Percentiles rank a stretch among this genome's conserved stretches.
These are phyloP conservation scores for Dermochelys coriacea DNA, from an alignment of 2,797 vertebrate genomes.

Conservation along the genomic window DNA sequence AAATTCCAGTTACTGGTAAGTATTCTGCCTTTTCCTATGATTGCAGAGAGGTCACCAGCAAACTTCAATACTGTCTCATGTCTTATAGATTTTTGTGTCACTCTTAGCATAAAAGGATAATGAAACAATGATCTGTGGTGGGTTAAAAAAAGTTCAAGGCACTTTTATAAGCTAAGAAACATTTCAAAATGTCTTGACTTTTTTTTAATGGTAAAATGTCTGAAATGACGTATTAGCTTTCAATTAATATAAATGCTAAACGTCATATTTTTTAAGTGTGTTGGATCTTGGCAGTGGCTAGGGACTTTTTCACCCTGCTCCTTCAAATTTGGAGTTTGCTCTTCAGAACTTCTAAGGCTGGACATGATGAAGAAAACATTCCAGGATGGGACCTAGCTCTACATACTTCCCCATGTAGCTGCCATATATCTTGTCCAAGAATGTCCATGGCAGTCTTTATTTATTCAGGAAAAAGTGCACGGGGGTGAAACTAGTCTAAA, in stretches of 20 bases:
- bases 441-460: background rate
- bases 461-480: slow-evolving; percentile 10
- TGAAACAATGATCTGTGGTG: too few species aligned
- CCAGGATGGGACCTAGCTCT: background rate
- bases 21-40: background rate
- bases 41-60: background rate
- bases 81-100: too few species aligned
- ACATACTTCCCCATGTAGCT: background rate
- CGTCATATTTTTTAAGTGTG: background rate
- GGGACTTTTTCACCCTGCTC: background rate
- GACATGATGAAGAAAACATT: slow-evolving; percentile 23
- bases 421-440: background rate
- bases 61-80: too few species aligned
- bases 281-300: background rate
- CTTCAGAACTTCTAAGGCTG: background rate
- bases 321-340: background rate
- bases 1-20: background rate
- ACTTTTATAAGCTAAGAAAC: background rate
- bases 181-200: background rate
- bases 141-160: background rate
- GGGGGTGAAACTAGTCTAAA: background rate
- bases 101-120: too few species aligned
- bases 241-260: too few species aligned
- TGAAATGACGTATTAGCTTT: too few species aligned
- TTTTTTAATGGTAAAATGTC: too few species aligned